A percentile compares a stretch with the other conserved stretches of the same genome.
These are phyloP conservation scores for Hippocampus guttulatus DNA, from an alignment of 2,113 vertebrate genomes.

Conservation along the genomic window DNA sequence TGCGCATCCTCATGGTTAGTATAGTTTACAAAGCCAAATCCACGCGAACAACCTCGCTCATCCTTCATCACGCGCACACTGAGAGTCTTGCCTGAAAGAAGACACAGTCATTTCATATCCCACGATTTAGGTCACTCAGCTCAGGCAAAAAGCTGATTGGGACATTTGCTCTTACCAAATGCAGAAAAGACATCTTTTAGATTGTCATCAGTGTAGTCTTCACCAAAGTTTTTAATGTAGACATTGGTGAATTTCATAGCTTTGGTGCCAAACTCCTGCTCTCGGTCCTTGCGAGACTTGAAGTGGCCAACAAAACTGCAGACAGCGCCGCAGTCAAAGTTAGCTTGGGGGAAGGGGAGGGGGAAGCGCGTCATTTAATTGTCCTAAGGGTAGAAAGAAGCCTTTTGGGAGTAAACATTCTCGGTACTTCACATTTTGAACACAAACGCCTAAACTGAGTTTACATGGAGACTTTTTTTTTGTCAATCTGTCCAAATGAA, in stretches of 20 bases:
- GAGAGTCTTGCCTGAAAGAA: slow-evolving; percentile 79
- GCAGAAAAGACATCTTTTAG: slow-evolving; percentile 82
- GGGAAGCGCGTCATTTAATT: not conserved
- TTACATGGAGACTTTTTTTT: too few species aligned
- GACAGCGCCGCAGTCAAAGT: slow-evolving; percentile 12
- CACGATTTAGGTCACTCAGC: not conserved
- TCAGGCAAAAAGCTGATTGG: not conserved
- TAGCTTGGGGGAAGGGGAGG: not conserved
- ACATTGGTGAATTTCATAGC: slow-evolving; percentile 90
- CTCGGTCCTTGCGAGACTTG: slow-evolving; percentile 91
- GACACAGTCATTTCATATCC: not conserved
- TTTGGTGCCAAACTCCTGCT: slow-evolving; percentile 81
- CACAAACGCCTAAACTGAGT: too few species aligned
- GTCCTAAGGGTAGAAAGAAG: not conserved
- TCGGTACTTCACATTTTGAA: too few species aligned
- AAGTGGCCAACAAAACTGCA: slow-evolving; percentile 92
- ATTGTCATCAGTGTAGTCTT: slow-evolving; percentile 78
- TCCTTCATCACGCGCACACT: slow-evolving; percentile 96
- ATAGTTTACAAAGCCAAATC: slow-evolving; percentile 95
- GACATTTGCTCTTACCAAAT: slow-evolving; percentile 75
- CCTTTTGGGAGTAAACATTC: not conserved
- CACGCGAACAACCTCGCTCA: slow-evolving; percentile 76
- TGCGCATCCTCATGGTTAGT: slow-evolving; percentile 90
- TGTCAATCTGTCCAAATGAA: too few species aligned
- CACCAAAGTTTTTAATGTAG: slow-evolving; percentile 93